Evolutionary conservation across 2,113 vertebrate genomes (phyloP).

Genomic region (Cyanoramphus novaezelandiae): DNA sequence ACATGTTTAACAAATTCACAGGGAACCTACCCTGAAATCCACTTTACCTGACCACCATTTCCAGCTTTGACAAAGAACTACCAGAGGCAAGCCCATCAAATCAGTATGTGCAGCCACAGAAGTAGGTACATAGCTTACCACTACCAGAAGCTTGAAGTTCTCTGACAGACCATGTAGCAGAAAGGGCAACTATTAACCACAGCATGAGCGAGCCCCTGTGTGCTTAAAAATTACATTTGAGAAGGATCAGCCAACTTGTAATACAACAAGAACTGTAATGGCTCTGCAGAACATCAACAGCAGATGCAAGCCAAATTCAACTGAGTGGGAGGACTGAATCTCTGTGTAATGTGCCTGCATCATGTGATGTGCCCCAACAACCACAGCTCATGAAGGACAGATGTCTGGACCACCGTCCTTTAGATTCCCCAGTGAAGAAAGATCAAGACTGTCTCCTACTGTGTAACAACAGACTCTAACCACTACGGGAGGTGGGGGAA

Average conservation of each 20-base stretch:
- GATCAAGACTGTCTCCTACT: background rate
- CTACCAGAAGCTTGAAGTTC: background rate
- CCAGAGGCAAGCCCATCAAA: background rate
- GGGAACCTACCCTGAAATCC: background rate
- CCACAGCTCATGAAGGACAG: background rate
- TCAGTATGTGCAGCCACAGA: rapidly evolving
- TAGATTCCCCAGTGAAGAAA: background rate
- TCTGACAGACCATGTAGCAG: background rate
- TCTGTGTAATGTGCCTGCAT: background rate
- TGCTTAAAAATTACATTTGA: background rate
- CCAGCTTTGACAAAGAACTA: background rate
- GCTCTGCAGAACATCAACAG: background rate
- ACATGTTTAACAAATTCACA: rapidly evolving
- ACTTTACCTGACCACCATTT: background rate
- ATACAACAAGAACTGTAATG: background rate
- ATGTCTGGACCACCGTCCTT: background rate
- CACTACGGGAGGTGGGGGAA: rapidly evolving
- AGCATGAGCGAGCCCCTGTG: background rate
- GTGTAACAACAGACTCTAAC: background rate
- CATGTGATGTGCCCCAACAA: background rate
- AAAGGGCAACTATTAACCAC: background rate
- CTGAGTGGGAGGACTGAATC: background rate
- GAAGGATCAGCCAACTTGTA: background rate
- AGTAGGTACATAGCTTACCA: background rate
- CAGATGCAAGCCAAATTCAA: background rate